A percentile compares a stretch with the other conserved stretches of the same genome.
Conservation (phyloP, 2,888 invertebrate genomes). For the Leptura quadrifasciata region DNA sequence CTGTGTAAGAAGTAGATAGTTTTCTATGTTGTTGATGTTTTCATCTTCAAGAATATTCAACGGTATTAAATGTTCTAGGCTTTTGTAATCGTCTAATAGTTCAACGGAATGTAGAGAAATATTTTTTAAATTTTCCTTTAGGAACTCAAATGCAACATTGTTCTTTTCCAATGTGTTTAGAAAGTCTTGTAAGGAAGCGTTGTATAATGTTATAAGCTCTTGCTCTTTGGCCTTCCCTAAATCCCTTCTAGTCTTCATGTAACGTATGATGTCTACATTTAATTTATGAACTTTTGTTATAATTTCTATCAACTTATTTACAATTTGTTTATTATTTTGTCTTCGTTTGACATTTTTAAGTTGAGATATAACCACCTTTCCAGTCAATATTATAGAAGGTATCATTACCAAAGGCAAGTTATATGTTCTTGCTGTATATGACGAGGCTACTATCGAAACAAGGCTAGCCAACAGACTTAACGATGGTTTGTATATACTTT, state of each 20-base stretch:
- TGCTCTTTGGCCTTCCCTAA: slow-evolving; percentile 39
- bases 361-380: slow-evolving; percentile 36
- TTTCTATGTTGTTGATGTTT: slow-evolving; percentile 32
- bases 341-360: slow-evolving; percentile 26
- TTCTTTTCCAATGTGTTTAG: slow-evolving; percentile 21
- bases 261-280: slow-evolving; percentile 52
- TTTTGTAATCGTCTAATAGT: slow-evolving; percentile 54
- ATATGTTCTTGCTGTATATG: slow-evolving; percentile 49
- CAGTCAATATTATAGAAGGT: slow-evolving; percentile 45
- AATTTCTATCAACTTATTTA: slow-evolving; percentile 45
- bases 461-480: slow-evolving; percentile 48
- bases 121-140: slow-evolving; percentile 33
- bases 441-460: slow-evolving; percentile 40
- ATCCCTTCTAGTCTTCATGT: slow-evolving; percentile 55
- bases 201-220: slow-evolving; percentile 16
- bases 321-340: slow-evolving; percentile 39
- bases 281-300: slow-evolving; percentile 51
- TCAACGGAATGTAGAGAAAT: slow-evolving; percentile 43
- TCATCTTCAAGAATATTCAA: slow-evolving; percentile 22
- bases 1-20: slow-evolving; percentile 34
- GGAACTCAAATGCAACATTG: slow-evolving; percentile 22
- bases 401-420: slow-evolving; percentile 44
- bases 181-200: slow-evolving; percentile 40
- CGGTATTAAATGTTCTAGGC: slow-evolving; percentile 47
- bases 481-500: slow-evolving; percentile 44